These are phyloP conservation scores for Drosophila merina DNA, from an alignment of 2,888 invertebrate species.

Conservation along the genomic window DNA sequence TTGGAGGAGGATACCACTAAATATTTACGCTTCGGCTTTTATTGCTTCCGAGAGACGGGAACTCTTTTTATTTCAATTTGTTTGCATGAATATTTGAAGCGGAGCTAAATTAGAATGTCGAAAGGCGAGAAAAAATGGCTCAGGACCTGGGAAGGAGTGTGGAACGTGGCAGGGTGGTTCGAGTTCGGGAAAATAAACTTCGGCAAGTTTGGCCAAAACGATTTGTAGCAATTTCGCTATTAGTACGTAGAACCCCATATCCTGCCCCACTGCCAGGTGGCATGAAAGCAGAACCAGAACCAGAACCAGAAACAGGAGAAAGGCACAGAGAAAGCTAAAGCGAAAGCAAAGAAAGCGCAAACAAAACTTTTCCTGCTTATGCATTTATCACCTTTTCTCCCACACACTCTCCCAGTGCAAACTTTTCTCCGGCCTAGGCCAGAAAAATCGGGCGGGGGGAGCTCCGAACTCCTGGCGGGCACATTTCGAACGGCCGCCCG, in stretches of 20 bases:
- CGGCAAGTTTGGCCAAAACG: slow-evolving; percentile 79
- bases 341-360: slow-evolving; percentile 51
- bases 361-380: slow-evolving; percentile 72
- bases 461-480: slow-evolving; percentile 68
- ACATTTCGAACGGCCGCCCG: slow-evolving; percentile 73
- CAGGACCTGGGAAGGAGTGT: not conserved
- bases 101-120: slow-evolving; percentile 73
- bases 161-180: slow-evolving; percentile 30
- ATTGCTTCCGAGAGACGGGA: slow-evolving; percentile 66
- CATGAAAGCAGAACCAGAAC: not conserved
- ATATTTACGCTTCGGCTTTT: slow-evolving; percentile 67
- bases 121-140: slow-evolving; percentile 57
- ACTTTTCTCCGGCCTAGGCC: slow-evolving; percentile 69
- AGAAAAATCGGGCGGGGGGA: slow-evolving; percentile 44
- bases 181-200: slow-evolving; percentile 65
- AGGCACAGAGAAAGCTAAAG: slow-evolving; percentile 36
- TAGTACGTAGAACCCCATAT: slow-evolving; percentile 50
- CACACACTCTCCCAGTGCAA: slow-evolving; percentile 33
- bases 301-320: slow-evolving; percentile 43
- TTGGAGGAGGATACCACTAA: slow-evolving; percentile 30
- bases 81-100: slow-evolving; percentile 81
- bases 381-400: slow-evolving; percentile 78
- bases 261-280: not conserved
- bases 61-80: slow-evolving; percentile 81
- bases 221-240: slow-evolving; percentile 81